Evolutionary conservation across 2,113 vertebrate species (phyloP).

Genomic region (Alosa alosa): DNA sequence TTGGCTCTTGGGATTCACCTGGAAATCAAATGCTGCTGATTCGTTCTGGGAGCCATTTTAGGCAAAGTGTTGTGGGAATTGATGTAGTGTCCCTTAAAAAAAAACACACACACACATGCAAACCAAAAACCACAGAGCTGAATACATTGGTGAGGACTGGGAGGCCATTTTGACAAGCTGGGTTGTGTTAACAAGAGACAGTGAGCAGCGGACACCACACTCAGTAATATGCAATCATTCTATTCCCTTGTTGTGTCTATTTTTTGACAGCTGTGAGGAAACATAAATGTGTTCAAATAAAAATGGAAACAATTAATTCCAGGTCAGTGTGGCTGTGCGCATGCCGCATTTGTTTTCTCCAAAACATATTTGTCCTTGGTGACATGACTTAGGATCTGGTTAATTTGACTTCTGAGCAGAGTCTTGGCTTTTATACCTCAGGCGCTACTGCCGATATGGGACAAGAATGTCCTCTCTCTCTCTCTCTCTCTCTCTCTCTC

Average conservation of each 20-base stretch:
- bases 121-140: neutral
- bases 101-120: neutral
- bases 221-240: neutral
- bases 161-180: neutral
- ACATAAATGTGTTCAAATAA: conserved; percentile 31
- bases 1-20: neutral
- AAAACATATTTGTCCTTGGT: conserved; percentile 9
- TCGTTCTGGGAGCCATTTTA: neutral
- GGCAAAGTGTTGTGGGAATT: neutral
- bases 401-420: conserved; percentile 17
- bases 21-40: neutral
- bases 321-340: neutral
- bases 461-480: neutral
- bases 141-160: neutral
- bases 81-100: neutral
- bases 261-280: neutral
- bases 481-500: neutral
- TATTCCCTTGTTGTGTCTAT: neutral
- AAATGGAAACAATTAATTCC: conserved; percentile 17
- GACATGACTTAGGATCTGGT: conserved; percentile 14
- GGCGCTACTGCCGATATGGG: neutral
- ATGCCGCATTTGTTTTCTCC: neutral
- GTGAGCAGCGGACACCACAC: neutral
- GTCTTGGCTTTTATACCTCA: conserved; percentile 14
- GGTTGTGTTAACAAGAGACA: neutral